Conservation (phyloP, 2,113 vertebrate genomes). For the Gnathonemus echidnorhynchus region DNA sequence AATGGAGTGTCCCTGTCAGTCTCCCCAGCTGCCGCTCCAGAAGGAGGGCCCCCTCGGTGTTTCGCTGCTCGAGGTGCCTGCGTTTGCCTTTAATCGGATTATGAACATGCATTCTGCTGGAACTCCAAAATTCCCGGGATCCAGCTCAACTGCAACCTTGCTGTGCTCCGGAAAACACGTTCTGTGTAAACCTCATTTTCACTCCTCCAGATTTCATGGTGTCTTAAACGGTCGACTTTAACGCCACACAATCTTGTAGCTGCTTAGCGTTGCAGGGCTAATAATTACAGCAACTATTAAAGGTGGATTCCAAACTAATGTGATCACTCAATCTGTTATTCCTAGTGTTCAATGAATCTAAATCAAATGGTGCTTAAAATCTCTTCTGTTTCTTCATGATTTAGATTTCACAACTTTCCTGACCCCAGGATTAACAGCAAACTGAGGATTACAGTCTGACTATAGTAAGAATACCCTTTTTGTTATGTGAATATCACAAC, state of each 20-base stretch:
- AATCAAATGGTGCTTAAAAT: background rate
- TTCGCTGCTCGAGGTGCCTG: slow-evolving; percentile 2
- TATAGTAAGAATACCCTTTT: background rate
- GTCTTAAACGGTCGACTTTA: background rate
- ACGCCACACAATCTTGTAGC: background rate
- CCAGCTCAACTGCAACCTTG: background rate
- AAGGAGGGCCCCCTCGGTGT: slow-evolving; percentile 45
- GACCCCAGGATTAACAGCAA: background rate
- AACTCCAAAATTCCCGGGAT: background rate
- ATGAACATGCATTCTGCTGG: background rate
- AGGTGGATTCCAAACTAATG: background rate
- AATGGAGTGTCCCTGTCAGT: slow-evolving; percentile 66
- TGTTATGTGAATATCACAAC: background rate
- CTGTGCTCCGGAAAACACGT: background rate
- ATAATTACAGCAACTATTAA: background rate
- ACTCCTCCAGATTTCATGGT: background rate
- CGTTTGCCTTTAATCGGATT: slow-evolving; percentile 4
- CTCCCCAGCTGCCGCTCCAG: slow-evolving; percentile 64
- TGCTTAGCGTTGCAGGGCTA: background rate
- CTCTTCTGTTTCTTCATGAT: background rate
- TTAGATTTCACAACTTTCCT: background rate
- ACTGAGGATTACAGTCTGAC: background rate
- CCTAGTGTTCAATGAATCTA: background rate
- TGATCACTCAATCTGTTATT: background rate
- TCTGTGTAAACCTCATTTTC: background rate